Evolutionary conservation across 2,113 vertebrate species (phyloP).

Genomic region (Tautogolabrus adspersus): DNA sequence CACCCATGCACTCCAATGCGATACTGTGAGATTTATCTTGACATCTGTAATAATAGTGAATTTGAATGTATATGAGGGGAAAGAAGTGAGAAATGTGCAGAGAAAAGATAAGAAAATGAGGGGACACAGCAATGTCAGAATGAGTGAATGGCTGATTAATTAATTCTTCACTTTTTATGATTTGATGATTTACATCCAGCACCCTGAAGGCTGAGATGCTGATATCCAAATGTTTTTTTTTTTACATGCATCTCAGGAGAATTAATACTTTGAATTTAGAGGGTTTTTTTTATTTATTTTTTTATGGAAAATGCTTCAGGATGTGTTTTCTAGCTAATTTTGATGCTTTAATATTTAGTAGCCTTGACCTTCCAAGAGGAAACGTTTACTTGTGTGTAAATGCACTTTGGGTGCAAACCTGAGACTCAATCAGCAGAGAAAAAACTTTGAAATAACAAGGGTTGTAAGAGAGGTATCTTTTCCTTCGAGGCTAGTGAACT

Average conservation of each 20-base stretch:
- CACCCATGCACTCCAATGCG: constrained; percentile 40
- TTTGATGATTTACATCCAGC: constrained; percentile 65
- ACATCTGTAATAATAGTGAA: constrained; percentile 67
- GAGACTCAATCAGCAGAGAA: not conserved
- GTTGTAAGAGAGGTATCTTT: not conserved
- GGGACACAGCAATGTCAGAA: constrained; percentile 69
- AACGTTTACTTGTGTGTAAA: not conserved
- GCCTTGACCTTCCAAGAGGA: not conserved
- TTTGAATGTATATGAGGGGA: constrained; percentile 54
- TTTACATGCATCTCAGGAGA: constrained; percentile 33
- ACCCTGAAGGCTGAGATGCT: constrained; percentile 43
- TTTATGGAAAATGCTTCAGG: constrained; percentile 5
- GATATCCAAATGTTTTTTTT: constrained; percentile 54
- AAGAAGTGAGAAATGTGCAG: constrained; percentile 55
- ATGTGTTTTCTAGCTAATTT: constrained; percentile 33
- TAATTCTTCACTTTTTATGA: constrained; percentile 65
- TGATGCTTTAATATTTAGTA: not conserved
- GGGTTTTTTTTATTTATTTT: constrained; percentile 13
- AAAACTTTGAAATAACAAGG: not conserved
- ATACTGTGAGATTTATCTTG: constrained; percentile 66
- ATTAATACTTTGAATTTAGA: constrained; percentile 16
- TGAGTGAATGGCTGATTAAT: constrained; percentile 73
- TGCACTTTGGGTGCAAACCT: constrained; percentile 3
- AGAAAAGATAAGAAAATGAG: constrained; percentile 75
- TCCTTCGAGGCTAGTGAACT: not conserved